phyloP scores from a whole-genome alignment of 2,888 invertebrate species.

The Hemithea aestivaria region DNA sequence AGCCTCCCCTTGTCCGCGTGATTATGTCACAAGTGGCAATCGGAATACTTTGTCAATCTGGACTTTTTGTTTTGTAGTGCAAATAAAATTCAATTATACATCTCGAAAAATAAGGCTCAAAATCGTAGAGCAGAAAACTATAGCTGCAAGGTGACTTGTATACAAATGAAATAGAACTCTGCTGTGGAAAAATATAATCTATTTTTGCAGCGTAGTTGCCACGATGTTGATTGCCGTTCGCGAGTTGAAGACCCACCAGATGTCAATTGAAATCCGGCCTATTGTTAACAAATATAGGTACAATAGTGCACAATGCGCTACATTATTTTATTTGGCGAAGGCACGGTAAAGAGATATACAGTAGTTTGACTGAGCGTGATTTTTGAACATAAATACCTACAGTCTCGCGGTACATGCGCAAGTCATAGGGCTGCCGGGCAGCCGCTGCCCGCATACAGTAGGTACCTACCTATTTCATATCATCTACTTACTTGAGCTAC shows the following conservation, averaged over 20 bases:
- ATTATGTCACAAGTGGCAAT: conserved; percentile 64
- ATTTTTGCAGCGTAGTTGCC: conserved; percentile 4
- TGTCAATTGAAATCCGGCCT: conserved; percentile 59
- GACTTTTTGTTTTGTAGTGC: conserved; percentile 25
- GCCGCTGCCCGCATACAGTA: too few species aligned
- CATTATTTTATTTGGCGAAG: conserved; percentile 65
- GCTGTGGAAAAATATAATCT: conserved; percentile 3
- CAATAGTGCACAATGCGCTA: conserved; percentile 67
- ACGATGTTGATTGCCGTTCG: conserved; percentile 5
- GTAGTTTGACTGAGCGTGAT: too few species aligned
- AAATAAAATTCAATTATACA: conserved; percentile 19
- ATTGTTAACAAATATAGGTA: conserved; percentile 74
- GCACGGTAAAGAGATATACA: too few species aligned
- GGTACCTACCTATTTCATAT: too few species aligned
- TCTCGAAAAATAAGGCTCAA: not conserved
- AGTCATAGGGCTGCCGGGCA: too few species aligned
- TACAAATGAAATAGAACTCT: conserved; percentile 5
- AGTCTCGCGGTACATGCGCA: too few species aligned
- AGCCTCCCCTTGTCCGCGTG: conserved; percentile 45
- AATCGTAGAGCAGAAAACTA: not conserved
- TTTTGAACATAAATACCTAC: too few species aligned
- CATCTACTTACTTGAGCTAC: too few species aligned
- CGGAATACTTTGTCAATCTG: conserved; percentile 41
- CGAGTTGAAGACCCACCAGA: conserved; percentile 51
- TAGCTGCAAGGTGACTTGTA: not conserved